Base-by-base conservation (phyloP, 2,113 vertebrate genomes). In the Equus quagga region DNA sequence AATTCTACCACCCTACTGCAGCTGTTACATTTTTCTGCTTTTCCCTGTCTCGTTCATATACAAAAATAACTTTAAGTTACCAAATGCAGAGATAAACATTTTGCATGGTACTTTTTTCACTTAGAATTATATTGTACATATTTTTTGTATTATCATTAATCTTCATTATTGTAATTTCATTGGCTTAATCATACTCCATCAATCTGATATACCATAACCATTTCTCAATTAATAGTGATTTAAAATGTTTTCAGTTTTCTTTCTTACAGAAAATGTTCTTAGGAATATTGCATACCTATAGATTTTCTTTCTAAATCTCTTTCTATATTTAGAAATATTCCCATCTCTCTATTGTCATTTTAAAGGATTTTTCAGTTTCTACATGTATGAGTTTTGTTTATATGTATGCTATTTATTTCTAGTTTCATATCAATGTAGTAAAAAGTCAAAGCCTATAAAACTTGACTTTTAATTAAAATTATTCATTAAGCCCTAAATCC, bases 61-160 rank as follows among this genome's bases (percentile, higher is more conserved):
- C 73, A 60, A 96, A 96, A 97, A 95, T 91, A 88, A 95, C 14
- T 65, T 78, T 79, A 58, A 84, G 28, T 92, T 83, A 49, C 44
- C 81, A 0, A 72, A 94, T 80, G 8, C 60, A 62, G 62, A 28
- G 28, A 5, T 41, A 64, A 78, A 69, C 41, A 58, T 78, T 93
- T 93, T 93, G 6, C 12, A 65, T 41, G 76, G n/a, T 17, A 75
- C 6, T 80, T 93, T 56, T 78, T 73, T 88, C 6, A 82, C 54
- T 97, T 97, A 91, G 90, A 94, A 49, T 95, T 96, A 44, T 81
- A 58, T 75, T n/a, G 12, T 60, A 54, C n/a, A 80, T 79, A 44
- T 18, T 94, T 91, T 86, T 93, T 13, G 54, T 93, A 17, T 33
- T 84, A 72, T 85, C 9, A 80, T 54, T 84, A 84, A 72, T 84